Evolutionary conservation across 2,113 vertebrate species (phyloP), one percentile per base, ranked within the genome.

Genomic region (Puma concolor): DNA sequence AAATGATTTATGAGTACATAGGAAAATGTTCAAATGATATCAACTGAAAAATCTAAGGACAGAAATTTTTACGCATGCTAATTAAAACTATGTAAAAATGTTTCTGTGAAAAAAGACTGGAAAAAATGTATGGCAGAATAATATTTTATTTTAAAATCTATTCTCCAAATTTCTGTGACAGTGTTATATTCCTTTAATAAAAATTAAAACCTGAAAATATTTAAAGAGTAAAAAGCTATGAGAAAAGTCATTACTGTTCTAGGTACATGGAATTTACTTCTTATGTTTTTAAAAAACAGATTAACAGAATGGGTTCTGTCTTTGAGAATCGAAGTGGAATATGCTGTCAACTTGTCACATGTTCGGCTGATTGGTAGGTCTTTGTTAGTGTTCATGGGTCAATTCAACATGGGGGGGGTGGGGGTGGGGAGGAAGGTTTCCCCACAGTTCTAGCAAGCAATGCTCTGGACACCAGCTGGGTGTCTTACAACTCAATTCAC

Each of bases 311-410:
- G 7, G 99, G 99, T 14, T 38, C 98, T 60, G 98, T 99, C 19
- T 97, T 98, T 97, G 99, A 99, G 94, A 99, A 99, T 96, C 98
- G 97, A 96, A 98, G 66, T 93, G 99, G 99, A 50, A 96, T 98
- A 29, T 98, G 97, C 8, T 97, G 99, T 44, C 99, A 99, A 97
- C 96, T 99, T 63, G 98, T 99, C 69, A 99, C 99, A 66, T 99
- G 99, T 98, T 99, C 99, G 16, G 99, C 99, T 87, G 99, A 99
- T 67, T 97, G 99, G 99, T 99, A 99, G 19, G 95, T 83, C 54
- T 33, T 52, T 79, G 31, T 50, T 52, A 79, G 48, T 52, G 76
- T 79, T 79, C 48, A 21, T 21, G 48, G 31, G 29, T 52, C 31
- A 79, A 21, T 52, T 79, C 76, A 33, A 79, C 13, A 31, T n/a